Conservation (phyloP, 1,140 invertebrate genomes). For the Lutraria rhynchaena region DNA sequence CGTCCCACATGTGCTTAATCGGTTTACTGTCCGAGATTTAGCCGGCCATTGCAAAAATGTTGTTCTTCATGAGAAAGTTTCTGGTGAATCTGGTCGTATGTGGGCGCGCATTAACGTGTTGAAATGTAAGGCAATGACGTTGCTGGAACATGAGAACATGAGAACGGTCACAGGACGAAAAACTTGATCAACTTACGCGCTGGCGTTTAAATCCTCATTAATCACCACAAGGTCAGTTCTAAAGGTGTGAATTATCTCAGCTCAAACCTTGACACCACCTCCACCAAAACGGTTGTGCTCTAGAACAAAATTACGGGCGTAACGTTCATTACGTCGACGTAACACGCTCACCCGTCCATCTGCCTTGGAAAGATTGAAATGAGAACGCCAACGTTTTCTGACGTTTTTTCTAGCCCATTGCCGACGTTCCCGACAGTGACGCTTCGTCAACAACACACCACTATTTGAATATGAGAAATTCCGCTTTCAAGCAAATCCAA, state of each 20-base stretch:
- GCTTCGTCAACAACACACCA: too few relatives aligned
- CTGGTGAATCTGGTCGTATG: background rate
- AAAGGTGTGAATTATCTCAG: background rate
- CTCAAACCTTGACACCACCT: conserved; percentile 7
- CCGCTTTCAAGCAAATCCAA: too few relatives aligned
- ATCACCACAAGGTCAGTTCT: background rate
- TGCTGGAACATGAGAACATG: background rate
- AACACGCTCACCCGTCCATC: background rate
- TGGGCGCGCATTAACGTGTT: conserved; percentile 5
- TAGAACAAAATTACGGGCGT: background rate
- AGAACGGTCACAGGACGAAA: background rate
- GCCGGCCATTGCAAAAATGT: background rate
- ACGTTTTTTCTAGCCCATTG: too few relatives aligned
- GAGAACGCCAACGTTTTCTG: background rate
- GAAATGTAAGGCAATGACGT: background rate
- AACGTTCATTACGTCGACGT: background rate
- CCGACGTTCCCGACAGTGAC: too few relatives aligned
- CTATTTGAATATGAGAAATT: too few relatives aligned
- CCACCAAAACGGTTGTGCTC: background rate
- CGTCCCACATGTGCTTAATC: background rate
- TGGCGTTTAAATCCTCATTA: background rate
- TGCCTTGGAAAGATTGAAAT: background rate
- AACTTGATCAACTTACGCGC: background rate
- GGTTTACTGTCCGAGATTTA: background rate
- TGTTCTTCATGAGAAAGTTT: conserved; percentile 4